phyloP scores from a whole-genome alignment of 92 coral and sea anemone genomes.

The Epizoanthus stellaris region DNA sequence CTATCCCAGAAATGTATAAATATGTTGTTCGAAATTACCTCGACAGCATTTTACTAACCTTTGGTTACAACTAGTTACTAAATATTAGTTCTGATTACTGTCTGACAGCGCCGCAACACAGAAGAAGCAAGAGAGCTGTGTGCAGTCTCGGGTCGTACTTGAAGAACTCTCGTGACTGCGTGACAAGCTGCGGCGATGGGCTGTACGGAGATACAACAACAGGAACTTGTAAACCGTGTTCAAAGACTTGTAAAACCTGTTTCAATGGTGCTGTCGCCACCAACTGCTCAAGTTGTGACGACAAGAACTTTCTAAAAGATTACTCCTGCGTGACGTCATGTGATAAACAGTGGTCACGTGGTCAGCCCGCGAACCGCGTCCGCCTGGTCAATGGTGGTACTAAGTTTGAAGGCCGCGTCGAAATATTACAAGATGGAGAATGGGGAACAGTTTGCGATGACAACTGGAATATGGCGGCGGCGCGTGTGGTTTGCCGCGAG shows the following conservation, averaged over 20 bases:
- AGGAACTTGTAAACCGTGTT: constrained; percentile 63
- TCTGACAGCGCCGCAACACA: not conserved
- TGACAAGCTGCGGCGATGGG: constrained; percentile 69
- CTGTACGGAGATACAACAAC: constrained; percentile 65
- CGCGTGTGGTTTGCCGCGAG: constrained; percentile 39
- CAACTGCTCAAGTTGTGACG: constrained; percentile 73
- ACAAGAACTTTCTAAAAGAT: constrained; percentile 43
- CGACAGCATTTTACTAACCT: too few species aligned
- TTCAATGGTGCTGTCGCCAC: constrained; percentile 52
- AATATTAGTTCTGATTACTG: not conserved
- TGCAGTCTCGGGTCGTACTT: constrained; percentile 64
- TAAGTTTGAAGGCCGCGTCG: constrained; percentile 33
- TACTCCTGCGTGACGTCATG: constrained; percentile 11
- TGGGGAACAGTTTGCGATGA: constrained; percentile 44
- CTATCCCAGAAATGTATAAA: too few species aligned
- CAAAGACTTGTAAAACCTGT: constrained; percentile 72
- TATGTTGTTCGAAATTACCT: too few species aligned
- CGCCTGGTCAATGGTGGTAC: constrained; percentile 16
- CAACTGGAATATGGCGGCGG: constrained; percentile 28
- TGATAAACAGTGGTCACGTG: constrained; percentile 19
- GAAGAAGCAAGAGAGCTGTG: not conserved
- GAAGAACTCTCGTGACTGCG: constrained; percentile 59
- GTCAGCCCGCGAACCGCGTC: constrained; percentile 5
- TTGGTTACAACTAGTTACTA: too few species aligned
- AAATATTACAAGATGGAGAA: constrained; percentile 25